These are phyloP conservation scores for Cavia aperea DNA, from an alignment of 2,113 vertebrate species.

Conservation along the genomic window DNA sequence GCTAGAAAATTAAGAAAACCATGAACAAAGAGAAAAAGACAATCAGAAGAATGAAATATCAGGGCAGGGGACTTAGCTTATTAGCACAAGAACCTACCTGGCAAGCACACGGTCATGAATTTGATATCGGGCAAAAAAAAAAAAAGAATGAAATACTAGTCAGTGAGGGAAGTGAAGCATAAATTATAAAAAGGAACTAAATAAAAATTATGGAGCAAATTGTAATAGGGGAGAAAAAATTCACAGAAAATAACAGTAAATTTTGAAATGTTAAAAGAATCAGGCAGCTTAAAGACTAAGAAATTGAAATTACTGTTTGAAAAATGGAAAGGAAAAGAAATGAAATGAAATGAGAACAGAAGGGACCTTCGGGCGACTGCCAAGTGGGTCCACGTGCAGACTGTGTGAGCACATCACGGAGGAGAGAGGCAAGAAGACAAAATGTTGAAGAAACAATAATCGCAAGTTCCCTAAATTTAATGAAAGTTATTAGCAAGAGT, in stretches of 20 bases:
- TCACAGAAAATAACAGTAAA: not conserved
- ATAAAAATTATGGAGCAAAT: not conserved
- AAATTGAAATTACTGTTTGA: not conserved
- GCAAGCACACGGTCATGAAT: too few species aligned
- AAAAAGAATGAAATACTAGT: too few species aligned
- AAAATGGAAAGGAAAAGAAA: not conserved
- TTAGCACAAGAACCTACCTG: too few species aligned
- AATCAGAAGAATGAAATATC: too few species aligned
- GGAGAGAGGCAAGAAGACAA: not conserved
- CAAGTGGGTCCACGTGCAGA: too few species aligned
- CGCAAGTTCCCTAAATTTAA: not conserved
- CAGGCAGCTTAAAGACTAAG: not conserved
- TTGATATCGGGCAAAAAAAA: too few species aligned
- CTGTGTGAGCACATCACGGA: rapidly evolving
- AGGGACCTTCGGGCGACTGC: not conserved
- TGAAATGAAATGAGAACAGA: not conserved
- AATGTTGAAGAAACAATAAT: not conserved
- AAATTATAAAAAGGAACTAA: not conserved
- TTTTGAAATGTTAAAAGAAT: not conserved
- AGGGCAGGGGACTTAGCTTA: too few species aligned
- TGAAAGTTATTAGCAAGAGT: not conserved
- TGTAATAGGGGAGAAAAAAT: not conserved
- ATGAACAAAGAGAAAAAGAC: not conserved
- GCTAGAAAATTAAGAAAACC: not conserved
- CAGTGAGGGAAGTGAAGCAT: not conserved